These are phyloP conservation scores for Axis porcinus DNA, from an alignment of 2,113 vertebrate species.

Conservation along the genomic window DNA sequence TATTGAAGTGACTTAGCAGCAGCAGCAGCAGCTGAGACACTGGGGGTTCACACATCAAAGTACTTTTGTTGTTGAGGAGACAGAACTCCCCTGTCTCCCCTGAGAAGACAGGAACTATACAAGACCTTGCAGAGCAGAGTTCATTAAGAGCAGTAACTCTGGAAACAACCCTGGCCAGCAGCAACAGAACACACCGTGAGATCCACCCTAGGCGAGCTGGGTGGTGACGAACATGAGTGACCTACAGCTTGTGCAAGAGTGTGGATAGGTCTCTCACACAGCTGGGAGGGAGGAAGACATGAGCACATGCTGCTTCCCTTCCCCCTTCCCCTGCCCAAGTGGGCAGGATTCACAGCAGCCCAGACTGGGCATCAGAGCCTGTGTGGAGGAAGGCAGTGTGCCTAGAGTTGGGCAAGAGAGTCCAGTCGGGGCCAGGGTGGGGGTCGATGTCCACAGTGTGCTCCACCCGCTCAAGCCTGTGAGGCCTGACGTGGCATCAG, in stretches of 20 bases:
- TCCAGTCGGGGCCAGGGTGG: background rate
- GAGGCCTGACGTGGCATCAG: rapidly evolving
- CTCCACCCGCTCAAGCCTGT: background rate
- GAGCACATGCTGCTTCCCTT: no score
- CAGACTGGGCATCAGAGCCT: background rate
- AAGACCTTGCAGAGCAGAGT: background rate
- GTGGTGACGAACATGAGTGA: rapidly evolving
- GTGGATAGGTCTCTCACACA: rapidly evolving
- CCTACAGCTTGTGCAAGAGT: rapidly evolving
- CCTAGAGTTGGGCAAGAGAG: background rate
- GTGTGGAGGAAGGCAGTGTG: background rate
- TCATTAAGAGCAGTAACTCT: rapidly evolving
- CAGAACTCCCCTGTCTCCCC: background rate
- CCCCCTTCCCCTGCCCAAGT: no score
- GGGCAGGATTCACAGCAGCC: background rate
- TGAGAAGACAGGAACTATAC: background rate
- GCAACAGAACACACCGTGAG: rapidly evolving
- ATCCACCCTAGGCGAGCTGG: rapidly evolving
- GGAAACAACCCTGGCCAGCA: background rate
- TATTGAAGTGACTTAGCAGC: background rate
- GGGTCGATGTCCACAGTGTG: background rate
- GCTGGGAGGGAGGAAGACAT: background rate
- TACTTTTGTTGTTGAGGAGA: background rate
- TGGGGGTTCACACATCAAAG: background rate
- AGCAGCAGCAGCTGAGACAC: background rate